phyloP scores from a whole-genome alignment of 2,113 vertebrate species.

The Meleagris gallopavo region DNA sequence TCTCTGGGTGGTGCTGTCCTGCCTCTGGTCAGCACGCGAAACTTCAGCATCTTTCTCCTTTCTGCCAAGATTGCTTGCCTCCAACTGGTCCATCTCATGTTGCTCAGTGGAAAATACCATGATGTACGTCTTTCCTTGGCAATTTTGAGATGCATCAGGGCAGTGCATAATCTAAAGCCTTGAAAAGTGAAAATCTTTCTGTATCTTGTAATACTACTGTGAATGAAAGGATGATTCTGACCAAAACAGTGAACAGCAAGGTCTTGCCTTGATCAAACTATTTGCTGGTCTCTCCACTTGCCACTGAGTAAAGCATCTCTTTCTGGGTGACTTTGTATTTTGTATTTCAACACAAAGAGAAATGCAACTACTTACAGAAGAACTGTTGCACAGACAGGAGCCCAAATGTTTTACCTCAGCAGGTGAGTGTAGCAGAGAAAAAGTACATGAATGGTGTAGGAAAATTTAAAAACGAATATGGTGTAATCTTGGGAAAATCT shows the following conservation, averaged over 20 bases:
- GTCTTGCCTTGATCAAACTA: neutral
- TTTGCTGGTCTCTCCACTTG: neutral
- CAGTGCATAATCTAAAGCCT: neutral
- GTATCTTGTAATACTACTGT: neutral
- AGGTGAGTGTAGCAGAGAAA: neutral
- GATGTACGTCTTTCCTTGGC: neutral
- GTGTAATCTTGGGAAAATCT: neutral
- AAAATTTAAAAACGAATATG: neutral
- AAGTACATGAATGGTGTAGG: rapidly evolving
- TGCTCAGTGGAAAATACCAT: neutral
- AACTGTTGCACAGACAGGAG: neutral
- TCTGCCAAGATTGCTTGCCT: neutral
- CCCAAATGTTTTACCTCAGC: too few species aligned
- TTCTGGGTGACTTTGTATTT: neutral
- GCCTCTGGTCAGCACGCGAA: neutral
- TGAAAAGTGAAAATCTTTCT: neutral
- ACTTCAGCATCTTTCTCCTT: neutral
- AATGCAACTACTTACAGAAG: neutral
- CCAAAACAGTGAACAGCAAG: neutral
- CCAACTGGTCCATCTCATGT: neutral
- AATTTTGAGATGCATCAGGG: neutral
- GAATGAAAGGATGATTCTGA: neutral
- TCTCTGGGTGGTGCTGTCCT: neutral
- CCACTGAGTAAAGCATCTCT: neutral
- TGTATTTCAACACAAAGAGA: neutral